Conservation (phyloP, 2,797 vertebrate genomes). For the Calcarius lapponicus region DNA sequence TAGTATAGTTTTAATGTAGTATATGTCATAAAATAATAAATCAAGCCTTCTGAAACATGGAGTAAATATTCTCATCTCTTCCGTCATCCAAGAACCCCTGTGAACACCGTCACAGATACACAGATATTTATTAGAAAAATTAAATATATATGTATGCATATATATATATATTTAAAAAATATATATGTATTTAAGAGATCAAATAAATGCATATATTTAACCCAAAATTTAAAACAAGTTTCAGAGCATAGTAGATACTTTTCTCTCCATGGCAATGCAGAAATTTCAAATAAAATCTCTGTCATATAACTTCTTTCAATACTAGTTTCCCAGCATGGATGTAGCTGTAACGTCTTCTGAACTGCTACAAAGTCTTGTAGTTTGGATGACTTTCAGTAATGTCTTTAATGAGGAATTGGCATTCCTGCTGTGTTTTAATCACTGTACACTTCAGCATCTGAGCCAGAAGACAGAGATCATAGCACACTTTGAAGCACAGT, state of each 20-base stretch:
- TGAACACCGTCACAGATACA: neutral
- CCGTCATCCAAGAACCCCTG: too few relatives aligned
- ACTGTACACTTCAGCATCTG: neutral
- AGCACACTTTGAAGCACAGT: neutral
- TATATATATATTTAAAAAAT: neutral
- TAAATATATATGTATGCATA: too few relatives aligned
- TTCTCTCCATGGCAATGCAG: neutral
- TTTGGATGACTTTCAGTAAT: neutral
- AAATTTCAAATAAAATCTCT: neutral
- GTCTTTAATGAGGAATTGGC: neutral
- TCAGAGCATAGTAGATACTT: neutral
- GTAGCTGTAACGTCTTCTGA: neutral
- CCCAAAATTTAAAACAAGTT: neutral
- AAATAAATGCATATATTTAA: neutral
- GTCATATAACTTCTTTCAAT: neutral
- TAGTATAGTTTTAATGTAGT: too few relatives aligned
- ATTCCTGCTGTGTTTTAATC: constrained; percentile 11
- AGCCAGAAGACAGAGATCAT: neutral
- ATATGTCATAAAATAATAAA: too few relatives aligned
- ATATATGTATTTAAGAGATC: neutral
- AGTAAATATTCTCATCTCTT: too few relatives aligned
- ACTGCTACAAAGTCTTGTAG: neutral
- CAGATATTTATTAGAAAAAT: neutral
- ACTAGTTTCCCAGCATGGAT: neutral
- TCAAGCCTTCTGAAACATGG: too few relatives aligned